Evolutionary conservation across 2,888 invertebrate species (phyloP).

Genomic region (Cephus pygmeus): DNA sequence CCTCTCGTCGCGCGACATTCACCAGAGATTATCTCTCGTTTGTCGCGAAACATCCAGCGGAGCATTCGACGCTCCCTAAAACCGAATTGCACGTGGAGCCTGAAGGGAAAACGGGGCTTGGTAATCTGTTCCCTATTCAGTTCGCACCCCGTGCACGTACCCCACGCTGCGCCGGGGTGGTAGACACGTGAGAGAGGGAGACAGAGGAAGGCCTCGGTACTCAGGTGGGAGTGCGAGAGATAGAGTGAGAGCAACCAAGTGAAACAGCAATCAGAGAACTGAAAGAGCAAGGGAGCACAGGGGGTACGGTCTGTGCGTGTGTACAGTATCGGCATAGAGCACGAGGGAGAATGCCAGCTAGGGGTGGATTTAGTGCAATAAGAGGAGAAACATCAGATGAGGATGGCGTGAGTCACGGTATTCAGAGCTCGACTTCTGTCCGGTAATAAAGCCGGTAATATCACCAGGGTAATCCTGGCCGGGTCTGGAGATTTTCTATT

Average conservation of each 20-base stretch:
- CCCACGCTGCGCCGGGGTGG: background rate
- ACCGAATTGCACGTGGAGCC: conserved; percentile 14
- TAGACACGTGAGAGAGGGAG: conserved; percentile 18
- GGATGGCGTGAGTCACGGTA: conserved; percentile 41
- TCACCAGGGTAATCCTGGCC: conserved; percentile 45
- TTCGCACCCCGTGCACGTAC: conserved; percentile 25
- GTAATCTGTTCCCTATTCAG: conserved; percentile 41
- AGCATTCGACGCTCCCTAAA: conserved; percentile 14
- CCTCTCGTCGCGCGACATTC: conserved; percentile 15
- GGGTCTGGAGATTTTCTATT: conserved; percentile 28
- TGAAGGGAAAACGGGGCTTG: conserved; percentile 15
- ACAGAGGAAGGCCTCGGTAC: background rate
- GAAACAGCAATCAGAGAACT: conserved; percentile 22
- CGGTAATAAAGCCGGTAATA: conserved; percentile 47
- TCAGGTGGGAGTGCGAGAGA: background rate
- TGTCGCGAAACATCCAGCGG: background rate
- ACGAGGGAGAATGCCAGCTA: background rate
- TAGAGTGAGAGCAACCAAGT: conserved; percentile 12
- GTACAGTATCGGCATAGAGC: background rate
- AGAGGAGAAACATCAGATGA: conserved; percentile 46
- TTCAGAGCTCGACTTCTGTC: conserved; percentile 26
- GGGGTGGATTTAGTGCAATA: conserved; percentile 33
- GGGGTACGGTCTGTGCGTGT: background rate
- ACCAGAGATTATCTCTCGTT: conserved; percentile 17
- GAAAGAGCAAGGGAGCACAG: background rate